Evolutionary conservation across 1,140 invertebrate species (phyloP), one percentile per base, ranked within the genome.

Genomic region (Lysiphlebus fabarum): DNA sequence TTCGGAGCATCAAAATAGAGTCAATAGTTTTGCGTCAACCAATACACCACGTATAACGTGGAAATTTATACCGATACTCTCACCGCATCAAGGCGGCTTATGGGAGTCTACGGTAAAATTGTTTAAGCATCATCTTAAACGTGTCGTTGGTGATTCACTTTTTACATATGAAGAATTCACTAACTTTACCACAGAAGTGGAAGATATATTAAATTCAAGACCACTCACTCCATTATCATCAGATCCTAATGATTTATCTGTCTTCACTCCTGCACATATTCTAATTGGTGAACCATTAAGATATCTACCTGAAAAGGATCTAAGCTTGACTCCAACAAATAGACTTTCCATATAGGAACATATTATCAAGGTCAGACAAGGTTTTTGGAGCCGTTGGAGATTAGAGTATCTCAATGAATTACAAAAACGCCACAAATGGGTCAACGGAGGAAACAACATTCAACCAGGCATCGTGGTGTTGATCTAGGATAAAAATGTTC

Each of bases 31-130:
- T 10, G 1, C 4, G 53, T 41, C 9, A n/a, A 53, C 9, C 49
- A 53, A 43, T 26, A 26, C 4, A 26, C 17, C 17, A 26, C 34
- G 38, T 26, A 26, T 14, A 7, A 50, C 7, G 41, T 75, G 70
- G 68, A 59, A 69, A 45, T 75, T 72, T 47, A 70, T 62, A 59
- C 73, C 70, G 0, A 70, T 73, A 5, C 37, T 51, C 7, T 62
- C 70, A 9, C 70, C 70, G 6, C 65, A 74, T 47, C 67, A 72
- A 48, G 70, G 74, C 36, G 71, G 71, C 11, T 38, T 63, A 6
- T 75, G 73, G 66, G 73, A 77, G 55, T 53, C 65, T 65, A 26
- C 50, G 1, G 50, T 53, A 0, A 53, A 53, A 41, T 14, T 6
- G 1, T 53, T 53, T 26, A 42, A 53, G 17, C 40, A 14, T 14